Evolutionary conservation across 2,888 invertebrate genomes (phyloP).

Genomic region (Oxytorus armatus): DNA sequence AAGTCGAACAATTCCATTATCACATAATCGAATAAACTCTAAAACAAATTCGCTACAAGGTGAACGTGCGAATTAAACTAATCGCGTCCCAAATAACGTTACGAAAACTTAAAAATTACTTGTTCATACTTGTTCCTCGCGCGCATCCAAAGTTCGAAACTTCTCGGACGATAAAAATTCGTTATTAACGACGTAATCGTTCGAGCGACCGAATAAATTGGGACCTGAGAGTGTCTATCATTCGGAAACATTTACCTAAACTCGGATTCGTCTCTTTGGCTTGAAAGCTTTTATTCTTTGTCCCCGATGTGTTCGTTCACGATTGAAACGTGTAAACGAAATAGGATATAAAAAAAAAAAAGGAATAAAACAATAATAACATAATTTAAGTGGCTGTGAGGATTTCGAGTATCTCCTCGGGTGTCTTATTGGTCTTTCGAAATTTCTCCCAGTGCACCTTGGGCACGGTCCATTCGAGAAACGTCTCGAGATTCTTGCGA

Average conservation of each 20-base stretch:
- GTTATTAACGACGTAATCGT: too few species aligned
- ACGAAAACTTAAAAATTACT: too few species aligned
- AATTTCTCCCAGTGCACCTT: conserved; percentile 91
- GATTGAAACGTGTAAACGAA: background rate
- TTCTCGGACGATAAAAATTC: too few species aligned
- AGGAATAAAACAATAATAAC: conserved; percentile 6
- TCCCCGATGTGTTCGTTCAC: background rate
- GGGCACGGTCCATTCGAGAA: conserved; percentile 93
- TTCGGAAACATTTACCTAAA: too few species aligned
- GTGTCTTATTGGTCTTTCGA: conserved; percentile 89
- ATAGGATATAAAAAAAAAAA: background rate
- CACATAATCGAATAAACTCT: conserved; percentile 38
- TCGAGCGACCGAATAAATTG: too few species aligned
- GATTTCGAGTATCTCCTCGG: conserved; percentile 92
- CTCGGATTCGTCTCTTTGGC: conserved; percentile 19
- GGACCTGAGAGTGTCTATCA: too few species aligned
- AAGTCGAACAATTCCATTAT: conserved; percentile 71
- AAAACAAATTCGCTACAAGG: conserved; percentile 40
- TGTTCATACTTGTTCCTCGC: too few species aligned
- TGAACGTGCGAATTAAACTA: background rate
- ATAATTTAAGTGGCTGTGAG: conserved; percentile 85
- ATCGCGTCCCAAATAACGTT: too few species aligned
- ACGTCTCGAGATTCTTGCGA: conserved; percentile 90
- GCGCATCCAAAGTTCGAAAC: too few species aligned
- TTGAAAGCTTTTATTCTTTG: conserved; percentile 22